phyloP scores from a whole-genome alignment of 2,797 vertebrate genomes.

The Gymnothorax javanicus region DNA sequence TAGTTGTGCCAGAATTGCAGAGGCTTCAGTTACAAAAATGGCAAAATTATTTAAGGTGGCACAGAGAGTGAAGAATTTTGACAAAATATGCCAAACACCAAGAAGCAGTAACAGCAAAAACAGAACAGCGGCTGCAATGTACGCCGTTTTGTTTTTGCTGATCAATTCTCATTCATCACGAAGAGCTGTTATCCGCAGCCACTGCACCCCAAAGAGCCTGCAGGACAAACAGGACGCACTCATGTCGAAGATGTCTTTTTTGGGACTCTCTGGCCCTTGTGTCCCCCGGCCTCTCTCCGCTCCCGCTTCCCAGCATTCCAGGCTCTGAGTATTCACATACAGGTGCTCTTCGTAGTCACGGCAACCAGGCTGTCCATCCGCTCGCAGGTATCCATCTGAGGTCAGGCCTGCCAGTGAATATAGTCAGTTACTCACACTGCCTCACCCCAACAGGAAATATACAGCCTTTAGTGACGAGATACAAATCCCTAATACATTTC shows the following conservation, averaged over 20 bases:
- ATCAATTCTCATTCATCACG: background rate
- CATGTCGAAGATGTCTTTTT: slow-evolving; percentile 97
- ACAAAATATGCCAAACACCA: no score
- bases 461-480: background rate
- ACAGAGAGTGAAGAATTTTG: no score
- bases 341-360: slow-evolving; percentile 91
- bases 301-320: slow-evolving; percentile 71
- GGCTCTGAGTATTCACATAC: slow-evolving; percentile 90
- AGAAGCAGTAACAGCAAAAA: no score
- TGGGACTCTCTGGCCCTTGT: slow-evolving; percentile 78
- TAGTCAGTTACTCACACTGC: background rate
- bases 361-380: slow-evolving; percentile 76
- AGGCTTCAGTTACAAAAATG: no score
- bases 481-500: background rate
- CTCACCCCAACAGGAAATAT: background rate
- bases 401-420: slow-evolving; percentile 60
- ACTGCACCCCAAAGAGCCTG: background rate
- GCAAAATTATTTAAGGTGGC: no score
- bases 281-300: background rate
- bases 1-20: no score
- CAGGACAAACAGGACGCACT: slow-evolving; percentile 71
- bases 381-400: slow-evolving; percentile 86
- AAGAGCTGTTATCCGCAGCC: background rate
- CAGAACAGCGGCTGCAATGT: no score
- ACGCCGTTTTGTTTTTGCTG: no score